Conservation (phyloP, 2,888 invertebrate species). For the Clepsis dumicolana region DNA sequence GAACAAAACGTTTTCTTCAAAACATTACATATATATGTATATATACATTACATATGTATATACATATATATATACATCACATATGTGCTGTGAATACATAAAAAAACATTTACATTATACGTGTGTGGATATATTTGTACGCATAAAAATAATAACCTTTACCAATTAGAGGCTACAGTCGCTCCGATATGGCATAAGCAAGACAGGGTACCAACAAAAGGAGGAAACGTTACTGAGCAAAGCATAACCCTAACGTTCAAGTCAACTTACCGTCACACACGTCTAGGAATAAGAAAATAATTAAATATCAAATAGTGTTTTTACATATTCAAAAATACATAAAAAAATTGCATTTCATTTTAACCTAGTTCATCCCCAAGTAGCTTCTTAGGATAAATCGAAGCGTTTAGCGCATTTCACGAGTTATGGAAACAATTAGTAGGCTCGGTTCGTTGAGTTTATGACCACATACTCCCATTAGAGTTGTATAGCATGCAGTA, state of each 20-base stretch:
- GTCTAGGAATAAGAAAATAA: slow-evolving; percentile 22
- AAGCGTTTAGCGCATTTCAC: slow-evolving; percentile 32
- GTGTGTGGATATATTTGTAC: slow-evolving; percentile 17
- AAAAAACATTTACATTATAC: not conserved
- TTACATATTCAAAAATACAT: slow-evolving; percentile 19
- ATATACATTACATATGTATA: no score
- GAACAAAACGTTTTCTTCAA: slow-evolving; percentile 13
- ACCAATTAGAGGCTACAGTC: slow-evolving; percentile 30
- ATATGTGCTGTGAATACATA: slow-evolving; percentile 19
- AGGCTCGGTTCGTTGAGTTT: slow-evolving; percentile 75
- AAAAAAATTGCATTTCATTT: slow-evolving; percentile 8
- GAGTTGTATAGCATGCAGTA: slow-evolving; percentile 76
- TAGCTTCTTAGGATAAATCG: slow-evolving; percentile 13
- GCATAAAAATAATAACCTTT: slow-evolving; percentile 36
- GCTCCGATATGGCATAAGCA: slow-evolving; percentile 34
- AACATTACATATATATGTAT: slow-evolving; percentile 19
- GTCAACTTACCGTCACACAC: slow-evolving; percentile 36
- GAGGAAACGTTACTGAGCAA: slow-evolving; percentile 38
- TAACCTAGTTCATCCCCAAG: not conserved
- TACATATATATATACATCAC: no score
- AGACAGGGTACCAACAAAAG: slow-evolving; percentile 36
- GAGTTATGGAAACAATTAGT: slow-evolving; percentile 41
- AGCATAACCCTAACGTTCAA: slow-evolving; percentile 22
- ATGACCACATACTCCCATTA: slow-evolving; percentile 86
- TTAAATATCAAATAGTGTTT: slow-evolving; percentile 34